phyloP scores from a whole-genome alignment of 92 coral and sea anemone species.

The Siderastrea radians region DNA sequence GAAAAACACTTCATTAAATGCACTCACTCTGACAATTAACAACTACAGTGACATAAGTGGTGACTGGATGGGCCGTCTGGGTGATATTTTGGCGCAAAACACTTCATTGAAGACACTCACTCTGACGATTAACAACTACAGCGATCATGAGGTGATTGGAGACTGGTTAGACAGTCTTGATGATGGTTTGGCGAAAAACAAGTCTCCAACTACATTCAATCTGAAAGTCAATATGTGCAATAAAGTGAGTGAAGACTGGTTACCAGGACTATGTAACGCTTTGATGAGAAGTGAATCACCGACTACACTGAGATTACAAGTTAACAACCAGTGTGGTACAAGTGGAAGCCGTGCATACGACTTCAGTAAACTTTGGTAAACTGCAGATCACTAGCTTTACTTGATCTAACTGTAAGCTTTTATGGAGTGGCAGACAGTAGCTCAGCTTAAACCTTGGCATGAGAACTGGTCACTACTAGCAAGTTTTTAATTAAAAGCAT shows the following conservation, averaged over 20 bases:
- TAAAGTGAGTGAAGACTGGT: not conserved
- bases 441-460: not conserved
- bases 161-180: too few relatives aligned
- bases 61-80: too few relatives aligned
- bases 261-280: not conserved
- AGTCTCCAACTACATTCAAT: not conserved
- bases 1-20: too few relatives aligned
- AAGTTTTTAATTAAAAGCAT: too few relatives aligned
- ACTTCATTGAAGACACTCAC: too few relatives aligned
- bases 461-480: too few relatives aligned
- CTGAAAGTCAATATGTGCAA: not conserved
- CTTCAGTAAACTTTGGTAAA: not conserved
- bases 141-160: too few relatives aligned
- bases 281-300: not conserved
- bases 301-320: not conserved
- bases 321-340: not conserved
- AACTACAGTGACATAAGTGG: too few relatives aligned
- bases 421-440: not conserved
- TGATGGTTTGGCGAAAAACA: not conserved
- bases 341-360: not conserved
- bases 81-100: too few relatives aligned
- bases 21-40: too few relatives aligned
- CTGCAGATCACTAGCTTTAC: not conserved
- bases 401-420: not conserved
- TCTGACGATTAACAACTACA: too few relatives aligned